Evolutionary conservation across 2,888 invertebrate genomes (phyloP), one percentile per base, ranked within the genome.

Genomic region (Lepidonotus clava): DNA sequence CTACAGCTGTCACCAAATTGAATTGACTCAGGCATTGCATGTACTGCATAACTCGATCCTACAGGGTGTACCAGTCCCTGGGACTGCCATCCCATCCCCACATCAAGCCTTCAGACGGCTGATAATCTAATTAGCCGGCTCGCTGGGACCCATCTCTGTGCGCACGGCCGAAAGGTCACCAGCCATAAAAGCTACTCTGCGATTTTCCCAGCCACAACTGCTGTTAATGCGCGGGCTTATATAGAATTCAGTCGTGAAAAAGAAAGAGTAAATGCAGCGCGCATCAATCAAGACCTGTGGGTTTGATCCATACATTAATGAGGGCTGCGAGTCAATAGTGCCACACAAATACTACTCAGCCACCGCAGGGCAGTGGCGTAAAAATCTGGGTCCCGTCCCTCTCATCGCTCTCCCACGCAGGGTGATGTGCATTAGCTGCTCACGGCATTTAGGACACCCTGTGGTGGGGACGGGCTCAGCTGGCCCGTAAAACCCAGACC

Each of bases 1-100:
- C 41, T 28, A 32, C 80, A 80, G 80, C 80, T 46, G 80, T 80
- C 80, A 32, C 51, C 80, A 41, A 80, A 80, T 80, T 80, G 80
- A 51, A 80, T 46, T 80, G 80, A 80, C 80, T 80, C 24, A 8
- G 32, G 80, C 80, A 80, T 80, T 28, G 46, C 80, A 80, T 80
- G 80, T 24, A 46, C 41, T 5, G 46, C 80, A 46, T 80, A 80
- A 80, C 28, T 80, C 80, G 46, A 80, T 80, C 80, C 36, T 38
- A 71, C 71, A 71, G 34, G 34, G 24, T 34, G n/a, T 38, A 38
- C 38, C 71, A 36, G 36, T 8, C 11, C 71, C 36, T 18, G 38
- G 71, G 38, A 4, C 34, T 38, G 14, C 24, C 71, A 1, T 6
- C 36, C 36, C 0, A 34, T 18, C 18, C 18, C 8, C 46, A 8